A percentile compares a stretch with the other conserved stretches of the same genome.
Evolutionary conservation across 2,113 vertebrate genomes (phyloP).

Genomic region (Hydrochoerus hydrochaeris): DNA sequence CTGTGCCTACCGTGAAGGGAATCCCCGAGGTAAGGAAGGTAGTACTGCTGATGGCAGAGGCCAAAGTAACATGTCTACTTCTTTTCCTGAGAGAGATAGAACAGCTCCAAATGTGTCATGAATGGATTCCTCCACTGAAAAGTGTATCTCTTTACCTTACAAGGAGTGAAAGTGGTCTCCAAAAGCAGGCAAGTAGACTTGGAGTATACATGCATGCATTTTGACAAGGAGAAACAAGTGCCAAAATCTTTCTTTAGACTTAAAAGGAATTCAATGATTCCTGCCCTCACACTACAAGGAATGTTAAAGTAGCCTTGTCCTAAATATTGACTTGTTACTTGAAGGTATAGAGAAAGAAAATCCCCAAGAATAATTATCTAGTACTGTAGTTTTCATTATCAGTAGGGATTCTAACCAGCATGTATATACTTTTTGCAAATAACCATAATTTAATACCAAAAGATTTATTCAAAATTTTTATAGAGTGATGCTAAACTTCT

Average conservation of each 20-base stretch:
- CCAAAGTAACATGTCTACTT: too few relatives aligned
- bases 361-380: background rate
- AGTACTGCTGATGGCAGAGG: background rate
- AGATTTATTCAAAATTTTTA: background rate
- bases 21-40: background rate
- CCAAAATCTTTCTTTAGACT: background rate
- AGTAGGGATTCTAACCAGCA: background rate
- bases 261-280: background rate
- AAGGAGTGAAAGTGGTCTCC: background rate
- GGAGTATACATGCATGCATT: background rate
- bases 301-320: background rate
- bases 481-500: background rate
- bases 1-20: too few relatives aligned
- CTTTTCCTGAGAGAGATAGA: background rate
- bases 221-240: background rate
- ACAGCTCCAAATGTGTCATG: background rate
- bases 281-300: background rate
- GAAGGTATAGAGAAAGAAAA: background rate
- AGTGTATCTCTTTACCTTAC: background rate
- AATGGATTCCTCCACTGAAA: background rate
- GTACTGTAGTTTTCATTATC: background rate
- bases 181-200: background rate
- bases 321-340: background rate
- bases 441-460: background rate
- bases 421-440: slow-evolving; percentile 4